These are phyloP conservation scores for Geodia barretti DNA, from an alignment of 37 sponge, comb jelly and placozoan genomes.

Conservation along the genomic window DNA sequence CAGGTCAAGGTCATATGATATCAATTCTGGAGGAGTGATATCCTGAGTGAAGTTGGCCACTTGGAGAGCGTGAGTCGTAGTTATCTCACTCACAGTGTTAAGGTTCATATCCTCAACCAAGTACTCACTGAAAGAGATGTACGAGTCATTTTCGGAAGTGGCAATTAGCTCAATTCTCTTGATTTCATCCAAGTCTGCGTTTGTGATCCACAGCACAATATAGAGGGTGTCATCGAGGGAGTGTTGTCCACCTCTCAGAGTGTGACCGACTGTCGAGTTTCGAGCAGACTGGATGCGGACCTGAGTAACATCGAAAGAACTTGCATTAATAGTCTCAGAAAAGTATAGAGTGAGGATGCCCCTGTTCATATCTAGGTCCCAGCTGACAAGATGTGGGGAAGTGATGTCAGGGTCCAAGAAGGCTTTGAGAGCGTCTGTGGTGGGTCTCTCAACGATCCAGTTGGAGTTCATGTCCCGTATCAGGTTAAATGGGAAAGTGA, in stretches of 20 bases:
- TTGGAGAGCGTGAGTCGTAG: constrained; percentile 24
- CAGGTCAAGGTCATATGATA: constrained; percentile 79
- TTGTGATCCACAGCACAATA: constrained; percentile 62
- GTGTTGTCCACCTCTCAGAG: constrained; percentile 68
- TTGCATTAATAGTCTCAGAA: constrained; percentile 84
- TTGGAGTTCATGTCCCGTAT: constrained; percentile 87
- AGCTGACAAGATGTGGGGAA: constrained; percentile 57
- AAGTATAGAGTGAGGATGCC: constrained; percentile 75
- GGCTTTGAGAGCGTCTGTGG: constrained; percentile 57
- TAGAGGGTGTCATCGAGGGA: constrained; percentile 45
- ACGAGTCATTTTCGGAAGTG: constrained; percentile 65
- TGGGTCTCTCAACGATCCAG: constrained; percentile 49
- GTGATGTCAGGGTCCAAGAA: constrained; percentile 77
- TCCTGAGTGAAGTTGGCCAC: constrained; percentile 68
- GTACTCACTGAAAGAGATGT: constrained; percentile 51
- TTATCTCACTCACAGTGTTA: constrained; percentile 35
- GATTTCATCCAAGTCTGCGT: constrained; percentile 82
- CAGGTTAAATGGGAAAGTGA: constrained; percentile 60
- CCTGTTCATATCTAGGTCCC: constrained; percentile 83
- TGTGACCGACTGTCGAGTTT: constrained; percentile 59
- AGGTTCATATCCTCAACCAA: constrained; percentile 87
- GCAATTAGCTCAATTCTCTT: constrained; percentile 85
- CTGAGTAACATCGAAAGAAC: constrained; percentile 60
- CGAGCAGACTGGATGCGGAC: constrained; percentile 71
- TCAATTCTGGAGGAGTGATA: constrained; percentile 64